These are phyloP conservation scores for Choristoneura rosaceana DNA, from an alignment of 2,888 invertebrate species.

Conservation along the genomic window DNA sequence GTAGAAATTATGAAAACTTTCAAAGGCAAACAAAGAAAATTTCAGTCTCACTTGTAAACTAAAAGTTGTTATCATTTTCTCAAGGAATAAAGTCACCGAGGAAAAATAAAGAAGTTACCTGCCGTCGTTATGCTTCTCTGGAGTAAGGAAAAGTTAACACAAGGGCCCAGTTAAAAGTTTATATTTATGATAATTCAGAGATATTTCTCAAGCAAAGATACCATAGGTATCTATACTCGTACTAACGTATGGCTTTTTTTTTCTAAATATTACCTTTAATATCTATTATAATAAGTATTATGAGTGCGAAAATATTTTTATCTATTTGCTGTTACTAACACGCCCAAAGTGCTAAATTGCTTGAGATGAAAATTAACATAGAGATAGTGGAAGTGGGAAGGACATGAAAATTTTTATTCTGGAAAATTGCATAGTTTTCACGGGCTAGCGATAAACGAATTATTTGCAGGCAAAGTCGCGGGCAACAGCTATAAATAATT, in stretches of 20 bases:
- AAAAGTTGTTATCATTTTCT: constrained; percentile 60
- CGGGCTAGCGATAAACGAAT: no score
- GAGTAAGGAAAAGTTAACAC: constrained; percentile 57
- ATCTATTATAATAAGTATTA: background rate
- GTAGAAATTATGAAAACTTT: background rate
- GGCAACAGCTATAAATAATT: no score
- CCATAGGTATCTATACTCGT: no score
- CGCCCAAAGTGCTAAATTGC: no score
- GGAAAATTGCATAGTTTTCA: no score
- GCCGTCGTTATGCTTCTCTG: constrained; percentile 60
- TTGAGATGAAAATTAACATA: no score
- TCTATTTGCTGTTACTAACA: no score
- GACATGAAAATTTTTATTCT: no score
- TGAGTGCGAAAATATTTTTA: no score
- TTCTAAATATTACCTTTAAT: background rate
- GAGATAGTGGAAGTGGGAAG: no score
- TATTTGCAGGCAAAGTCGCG: no score
- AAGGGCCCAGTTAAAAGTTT: constrained; percentile 45
- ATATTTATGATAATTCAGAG: constrained; percentile 37
- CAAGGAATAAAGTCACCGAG: constrained; percentile 58
- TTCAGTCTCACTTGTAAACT: constrained; percentile 55
- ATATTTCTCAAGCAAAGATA: constrained; percentile 6
- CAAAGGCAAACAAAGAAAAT: constrained; percentile 50
- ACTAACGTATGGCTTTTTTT: background rate
- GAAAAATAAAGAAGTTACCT: constrained; percentile 61